These are phyloP conservation scores for Actenoides hombroni DNA, from an alignment of 2,113 vertebrate genomes.

Conservation along the genomic window DNA sequence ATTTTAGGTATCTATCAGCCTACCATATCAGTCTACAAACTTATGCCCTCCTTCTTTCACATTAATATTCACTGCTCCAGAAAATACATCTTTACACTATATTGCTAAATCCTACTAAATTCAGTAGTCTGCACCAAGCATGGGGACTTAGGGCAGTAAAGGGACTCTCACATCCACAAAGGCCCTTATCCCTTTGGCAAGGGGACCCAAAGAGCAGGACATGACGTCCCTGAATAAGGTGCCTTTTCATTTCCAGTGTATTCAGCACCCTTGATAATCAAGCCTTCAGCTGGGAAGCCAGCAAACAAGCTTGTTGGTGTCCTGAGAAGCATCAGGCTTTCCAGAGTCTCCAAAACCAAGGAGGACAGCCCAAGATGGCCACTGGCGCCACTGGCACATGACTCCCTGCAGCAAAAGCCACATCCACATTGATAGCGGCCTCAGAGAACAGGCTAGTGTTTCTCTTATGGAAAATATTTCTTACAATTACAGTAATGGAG, in stretches of 20 bases:
- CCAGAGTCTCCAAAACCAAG: not conserved
- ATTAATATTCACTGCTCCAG: not conserved
- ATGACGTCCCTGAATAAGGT: not conserved
- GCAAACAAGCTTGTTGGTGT: not conserved
- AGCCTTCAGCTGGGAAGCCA: not conserved
- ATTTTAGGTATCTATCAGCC: not conserved
- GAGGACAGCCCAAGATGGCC: not conserved
- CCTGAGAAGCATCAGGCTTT: not conserved
- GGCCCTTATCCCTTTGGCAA: not conserved
- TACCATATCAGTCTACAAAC: not conserved
- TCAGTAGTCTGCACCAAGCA: not conserved
- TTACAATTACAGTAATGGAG: not conserved
- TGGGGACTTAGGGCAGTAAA: not conserved
- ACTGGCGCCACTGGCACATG: not conserved
- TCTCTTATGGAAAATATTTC: not conserved
- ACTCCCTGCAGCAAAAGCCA: not conserved
- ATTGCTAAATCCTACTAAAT: not conserved
- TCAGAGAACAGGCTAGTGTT: not conserved
- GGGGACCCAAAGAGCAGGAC: not conserved
- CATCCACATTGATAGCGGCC: rapidly evolving
- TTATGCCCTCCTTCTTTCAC: not conserved
- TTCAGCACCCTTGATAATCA: not conserved
- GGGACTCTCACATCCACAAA: not conserved
- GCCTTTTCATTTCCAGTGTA: not conserved
- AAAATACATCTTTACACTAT: not conserved